A percentile compares a stretch with the other conserved stretches of the same genome.
Evolutionary conservation across 2,888 invertebrate genomes (phyloP).

Genomic region (Tiliacea aurago): DNA sequence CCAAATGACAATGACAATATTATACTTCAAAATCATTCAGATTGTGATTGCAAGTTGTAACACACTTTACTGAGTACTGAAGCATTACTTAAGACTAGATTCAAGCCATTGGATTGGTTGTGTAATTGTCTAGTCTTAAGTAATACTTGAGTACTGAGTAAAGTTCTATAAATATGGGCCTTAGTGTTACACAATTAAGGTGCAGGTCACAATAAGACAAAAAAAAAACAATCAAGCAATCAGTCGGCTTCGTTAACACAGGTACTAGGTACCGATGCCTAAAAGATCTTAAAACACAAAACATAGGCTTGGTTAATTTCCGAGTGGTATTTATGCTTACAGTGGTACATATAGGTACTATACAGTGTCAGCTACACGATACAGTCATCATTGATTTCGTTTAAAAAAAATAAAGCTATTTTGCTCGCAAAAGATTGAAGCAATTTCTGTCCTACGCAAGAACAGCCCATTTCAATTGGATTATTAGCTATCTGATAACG

Average conservation of each 20-base stretch:
- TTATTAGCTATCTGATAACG: conserved; percentile 84
- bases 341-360: no score
- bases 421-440: conserved; percentile 51
- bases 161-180: no score
- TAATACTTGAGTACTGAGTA: no score
- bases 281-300: neutral
- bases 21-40: no score
- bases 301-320: neutral
- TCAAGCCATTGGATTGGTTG: no score
- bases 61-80: no score
- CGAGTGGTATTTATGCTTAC: neutral
- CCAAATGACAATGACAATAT: no score
- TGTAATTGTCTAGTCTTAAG: no score
- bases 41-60: no score
- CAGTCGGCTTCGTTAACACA: neutral
- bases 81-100: no score
- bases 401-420: conserved; percentile 41
- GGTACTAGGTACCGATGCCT: neutral
- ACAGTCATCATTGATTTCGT: neutral
- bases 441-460: conserved; percentile 56
- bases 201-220: neutral
- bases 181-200: no score
- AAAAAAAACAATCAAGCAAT: neutral
- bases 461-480: conserved; percentile 76
- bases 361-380: no score